Percentiles rank a stretch among this genome's conserved stretches.
Conservation (phyloP, 2,888 invertebrate genomes). For the Habroteleia sp. region DNA sequence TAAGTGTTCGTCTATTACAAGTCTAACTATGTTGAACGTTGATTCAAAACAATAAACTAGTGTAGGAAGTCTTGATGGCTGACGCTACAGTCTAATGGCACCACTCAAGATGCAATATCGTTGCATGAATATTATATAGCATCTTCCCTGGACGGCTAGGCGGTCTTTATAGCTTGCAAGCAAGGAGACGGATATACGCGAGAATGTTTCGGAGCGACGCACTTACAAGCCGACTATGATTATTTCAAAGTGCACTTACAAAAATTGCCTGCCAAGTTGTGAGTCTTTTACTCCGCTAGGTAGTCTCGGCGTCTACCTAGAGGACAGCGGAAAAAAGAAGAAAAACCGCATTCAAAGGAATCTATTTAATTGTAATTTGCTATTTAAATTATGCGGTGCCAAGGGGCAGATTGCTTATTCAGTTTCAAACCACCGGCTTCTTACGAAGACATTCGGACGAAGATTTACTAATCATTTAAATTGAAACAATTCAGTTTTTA, state of each 20-base stretch:
- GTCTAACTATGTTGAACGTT: constrained; percentile 48
- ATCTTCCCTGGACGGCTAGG: constrained; percentile 63
- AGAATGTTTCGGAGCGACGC: constrained; percentile 62
- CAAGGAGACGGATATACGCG: constrained; percentile 62
- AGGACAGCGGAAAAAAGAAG: not conserved
- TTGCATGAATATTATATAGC: constrained; percentile 78
- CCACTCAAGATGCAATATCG: constrained; percentile 79
- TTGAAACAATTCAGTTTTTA: constrained; percentile 2
- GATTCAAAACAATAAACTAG: constrained; percentile 71
- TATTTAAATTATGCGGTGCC: constrained; percentile 30
- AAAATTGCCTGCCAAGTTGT: constrained; percentile 78
- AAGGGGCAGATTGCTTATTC: constrained; percentile 1
- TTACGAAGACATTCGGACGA: not conserved
- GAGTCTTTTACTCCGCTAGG: constrained; percentile 55
- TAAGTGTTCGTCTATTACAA: constrained; percentile 38
- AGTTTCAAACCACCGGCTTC: constrained; percentile 8
- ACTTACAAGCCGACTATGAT: constrained; percentile 72
- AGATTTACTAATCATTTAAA: constrained; percentile 11
- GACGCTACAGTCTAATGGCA: constrained; percentile 74
- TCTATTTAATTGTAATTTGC: constrained; percentile 43
- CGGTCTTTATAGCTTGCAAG: constrained; percentile 61
- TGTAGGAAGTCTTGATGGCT: constrained; percentile 68
- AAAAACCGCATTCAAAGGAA: constrained; percentile 25
- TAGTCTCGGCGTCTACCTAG: constrained; percentile 17
- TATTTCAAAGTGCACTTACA: constrained; percentile 79